Conservation (phyloP, 2,113 vertebrate genomes). For the Nothocercus julius region DNA sequence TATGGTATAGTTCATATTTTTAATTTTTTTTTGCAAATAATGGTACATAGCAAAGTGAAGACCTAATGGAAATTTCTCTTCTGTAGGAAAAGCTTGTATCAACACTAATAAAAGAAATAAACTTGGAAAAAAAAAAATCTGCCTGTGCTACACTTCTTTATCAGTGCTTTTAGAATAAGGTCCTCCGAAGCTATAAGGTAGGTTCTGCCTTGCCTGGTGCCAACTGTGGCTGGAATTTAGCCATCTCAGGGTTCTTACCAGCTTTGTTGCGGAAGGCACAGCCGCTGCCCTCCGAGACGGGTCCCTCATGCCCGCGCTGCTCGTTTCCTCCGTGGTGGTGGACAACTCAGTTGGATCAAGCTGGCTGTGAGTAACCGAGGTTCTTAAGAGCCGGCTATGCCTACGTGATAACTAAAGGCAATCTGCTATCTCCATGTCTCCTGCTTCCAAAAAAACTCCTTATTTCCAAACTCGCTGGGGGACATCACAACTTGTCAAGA, state of each 20-base stretch:
- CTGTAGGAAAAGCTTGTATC: neutral
- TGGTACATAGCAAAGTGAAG: neutral
- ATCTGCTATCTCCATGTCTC: neutral
- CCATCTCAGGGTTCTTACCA: neutral
- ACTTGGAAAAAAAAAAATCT: neutral
- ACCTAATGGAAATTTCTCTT: neutral
- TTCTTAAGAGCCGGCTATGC: neutral
- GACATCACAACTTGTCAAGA: neutral
- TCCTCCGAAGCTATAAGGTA: neutral
- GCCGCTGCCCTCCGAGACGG: neutral
- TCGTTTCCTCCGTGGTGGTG: neutral
- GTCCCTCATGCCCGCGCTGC: neutral
- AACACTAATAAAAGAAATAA: neutral
- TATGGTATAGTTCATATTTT: neutral
- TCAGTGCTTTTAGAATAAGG: neutral
- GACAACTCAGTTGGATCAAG: neutral
- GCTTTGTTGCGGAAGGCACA: neutral
- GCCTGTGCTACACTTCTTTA: neutral
- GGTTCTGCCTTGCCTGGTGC: neutral
- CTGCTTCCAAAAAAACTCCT: neutral
- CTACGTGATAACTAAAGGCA: neutral
- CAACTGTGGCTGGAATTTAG: neutral
- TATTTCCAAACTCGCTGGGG: neutral
- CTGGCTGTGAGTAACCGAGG: neutral
- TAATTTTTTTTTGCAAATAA: neutral